phyloP scores from a whole-genome alignment of 2,888 invertebrate species.

The Scaptomyza cyrtandrae region DNA sequence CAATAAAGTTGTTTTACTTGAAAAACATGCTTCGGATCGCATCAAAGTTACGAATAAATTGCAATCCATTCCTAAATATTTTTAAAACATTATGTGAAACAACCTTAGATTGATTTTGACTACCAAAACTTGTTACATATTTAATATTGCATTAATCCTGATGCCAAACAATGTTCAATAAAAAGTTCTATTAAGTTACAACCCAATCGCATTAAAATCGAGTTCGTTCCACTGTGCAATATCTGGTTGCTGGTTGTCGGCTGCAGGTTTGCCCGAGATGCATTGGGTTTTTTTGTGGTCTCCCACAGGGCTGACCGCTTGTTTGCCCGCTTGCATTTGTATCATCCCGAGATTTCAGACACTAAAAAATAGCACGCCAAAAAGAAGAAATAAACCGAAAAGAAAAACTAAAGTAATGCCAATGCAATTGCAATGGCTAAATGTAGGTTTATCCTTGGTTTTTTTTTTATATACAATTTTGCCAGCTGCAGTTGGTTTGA shows the following conservation, averaged over 20 bases:
- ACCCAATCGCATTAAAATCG: background rate
- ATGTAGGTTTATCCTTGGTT: slow-evolving; percentile 24
- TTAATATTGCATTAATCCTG: too few species aligned
- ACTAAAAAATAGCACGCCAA: slow-evolving; percentile 19
- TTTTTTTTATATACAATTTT: background rate
- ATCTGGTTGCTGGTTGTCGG: slow-evolving; percentile 12
- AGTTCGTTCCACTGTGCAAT: background rate
- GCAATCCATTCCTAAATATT: too few species aligned
- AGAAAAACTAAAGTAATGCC: background rate
- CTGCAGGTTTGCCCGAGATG: slow-evolving; percentile 16
- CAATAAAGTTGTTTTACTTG: too few species aligned
- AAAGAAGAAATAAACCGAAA: background rate
- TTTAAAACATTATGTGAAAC: background rate
- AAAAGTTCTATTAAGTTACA: too few species aligned
- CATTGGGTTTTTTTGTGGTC: slow-evolving; percentile 29
- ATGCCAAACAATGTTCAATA: too few species aligned
- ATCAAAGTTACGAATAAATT: too few species aligned
- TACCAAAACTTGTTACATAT: too few species aligned
- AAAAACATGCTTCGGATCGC: too few species aligned
- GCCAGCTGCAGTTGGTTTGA: slow-evolving; percentile 9
- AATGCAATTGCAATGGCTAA: slow-evolving; percentile 32
- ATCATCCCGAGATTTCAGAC: slow-evolving; percentile 30
- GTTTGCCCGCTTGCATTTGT: slow-evolving; percentile 31
- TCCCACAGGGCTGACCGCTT: slow-evolving; percentile 40
- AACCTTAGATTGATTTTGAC: too few species aligned